Evolutionary conservation across 2,113 vertebrate genomes (phyloP).

Genomic region (Rhinogobius similis): DNA sequence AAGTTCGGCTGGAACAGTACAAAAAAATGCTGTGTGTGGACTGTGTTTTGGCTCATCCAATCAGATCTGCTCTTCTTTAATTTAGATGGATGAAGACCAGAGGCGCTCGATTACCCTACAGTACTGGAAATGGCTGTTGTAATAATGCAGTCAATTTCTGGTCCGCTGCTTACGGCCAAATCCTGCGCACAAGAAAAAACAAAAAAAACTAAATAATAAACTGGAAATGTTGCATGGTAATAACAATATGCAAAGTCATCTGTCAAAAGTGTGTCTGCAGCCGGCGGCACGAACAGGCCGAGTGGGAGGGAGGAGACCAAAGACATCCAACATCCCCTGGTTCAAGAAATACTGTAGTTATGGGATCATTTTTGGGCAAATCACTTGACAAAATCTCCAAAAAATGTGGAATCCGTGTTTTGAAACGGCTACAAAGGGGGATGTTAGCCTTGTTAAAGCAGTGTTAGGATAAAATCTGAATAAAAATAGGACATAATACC

Average conservation of each 20-base stretch:
- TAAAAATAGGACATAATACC: neutral
- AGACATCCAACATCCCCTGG: constrained; percentile 46
- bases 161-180: constrained; percentile 41
- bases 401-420: neutral
- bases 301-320: constrained; percentile 32
- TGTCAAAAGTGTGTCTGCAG: constrained; percentile 52
- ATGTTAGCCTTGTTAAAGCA: neutral
- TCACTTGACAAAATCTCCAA: neutral
- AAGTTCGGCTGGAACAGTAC: constrained; percentile 1
- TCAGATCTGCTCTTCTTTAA: constrained; percentile 25
- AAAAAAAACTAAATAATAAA: constrained; percentile 55
- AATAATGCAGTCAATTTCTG: constrained; percentile 46
- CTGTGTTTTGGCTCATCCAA: constrained; percentile 3
- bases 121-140: constrained; percentile 43
- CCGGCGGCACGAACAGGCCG: constrained; percentile 53
- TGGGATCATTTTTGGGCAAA: constrained; percentile 50
- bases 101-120: constrained; percentile 46
- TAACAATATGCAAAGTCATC: constrained; percentile 65
- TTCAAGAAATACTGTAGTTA: constrained; percentile 58
- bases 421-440: neutral
- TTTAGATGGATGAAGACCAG: constrained; percentile 53
- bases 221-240: constrained; percentile 49
- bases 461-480: neutral
- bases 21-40: constrained; percentile 16
- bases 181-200: constrained; percentile 18